phyloP scores from a whole-genome alignment of 2,888 invertebrate genomes.

The Chrysolina haemoptera region DNA sequence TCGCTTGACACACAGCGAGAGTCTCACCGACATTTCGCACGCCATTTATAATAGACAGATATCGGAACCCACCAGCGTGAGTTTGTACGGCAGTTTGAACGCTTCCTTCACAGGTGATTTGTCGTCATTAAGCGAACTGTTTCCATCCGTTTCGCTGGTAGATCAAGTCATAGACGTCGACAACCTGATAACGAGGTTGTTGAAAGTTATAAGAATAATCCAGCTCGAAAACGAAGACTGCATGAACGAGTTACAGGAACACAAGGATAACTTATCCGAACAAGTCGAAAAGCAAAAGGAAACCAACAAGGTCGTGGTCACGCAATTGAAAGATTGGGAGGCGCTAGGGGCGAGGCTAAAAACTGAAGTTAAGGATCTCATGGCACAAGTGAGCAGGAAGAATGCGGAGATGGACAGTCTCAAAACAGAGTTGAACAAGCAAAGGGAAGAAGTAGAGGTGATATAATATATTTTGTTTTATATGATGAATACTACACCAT shows the following conservation, averaged over 20 bases:
- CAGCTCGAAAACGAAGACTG: slow-evolving; percentile 80
- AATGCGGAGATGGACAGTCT: slow-evolving; percentile 72
- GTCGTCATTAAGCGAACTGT: slow-evolving; percentile 65
- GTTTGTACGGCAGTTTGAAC: slow-evolving; percentile 68
- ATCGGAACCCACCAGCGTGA: slow-evolving; percentile 61
- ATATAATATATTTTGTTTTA: background rate
- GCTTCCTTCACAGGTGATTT: slow-evolving; percentile 63
- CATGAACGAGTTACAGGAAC: slow-evolving; percentile 77
- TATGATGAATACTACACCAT: no score
- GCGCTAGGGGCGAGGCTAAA: slow-evolving; percentile 72
- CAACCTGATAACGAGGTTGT: slow-evolving; percentile 80
- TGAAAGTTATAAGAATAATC: slow-evolving; percentile 79
- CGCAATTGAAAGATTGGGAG: slow-evolving; percentile 73
- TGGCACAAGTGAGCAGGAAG: slow-evolving; percentile 71
- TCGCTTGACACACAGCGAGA: slow-evolving; percentile 72
- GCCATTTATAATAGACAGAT: slow-evolving; percentile 81
- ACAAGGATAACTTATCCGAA: slow-evolving; percentile 71
- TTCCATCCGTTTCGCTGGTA: slow-evolving; percentile 75
- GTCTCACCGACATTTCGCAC: slow-evolving; percentile 84
- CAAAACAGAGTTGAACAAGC: slow-evolving; percentile 72
- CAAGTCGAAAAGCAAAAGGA: slow-evolving; percentile 67
- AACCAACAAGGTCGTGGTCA: slow-evolving; percentile 64
- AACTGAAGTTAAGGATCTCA: slow-evolving; percentile 73
- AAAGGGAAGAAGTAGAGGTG: slow-evolving; percentile 74
- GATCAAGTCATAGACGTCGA: slow-evolving; percentile 85